These are phyloP conservation scores for Menidia menidia DNA, from an alignment of 2,797 vertebrate genomes.

Conservation along the genomic window DNA sequence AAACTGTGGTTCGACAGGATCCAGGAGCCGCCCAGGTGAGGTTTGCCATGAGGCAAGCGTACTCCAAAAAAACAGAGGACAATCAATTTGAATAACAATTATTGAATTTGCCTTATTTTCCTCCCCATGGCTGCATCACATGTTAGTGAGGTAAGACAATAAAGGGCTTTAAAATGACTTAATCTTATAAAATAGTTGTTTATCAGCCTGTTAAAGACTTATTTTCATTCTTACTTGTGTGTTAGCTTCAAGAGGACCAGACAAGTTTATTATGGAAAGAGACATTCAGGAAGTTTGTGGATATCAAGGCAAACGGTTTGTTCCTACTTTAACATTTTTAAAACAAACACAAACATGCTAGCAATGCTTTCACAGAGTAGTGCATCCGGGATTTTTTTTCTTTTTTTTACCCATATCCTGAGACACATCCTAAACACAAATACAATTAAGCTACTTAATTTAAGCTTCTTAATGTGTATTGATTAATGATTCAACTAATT, in stretches of 20 bases:
- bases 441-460: no score
- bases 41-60: not conserved
- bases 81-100: not conserved
- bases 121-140: not conserved
- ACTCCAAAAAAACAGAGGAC: rapidly evolving
- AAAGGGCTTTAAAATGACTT: not conserved
- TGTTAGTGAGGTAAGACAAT: slow-evolving; percentile 56
- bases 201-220: not conserved
- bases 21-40: slow-evolving; percentile 71
- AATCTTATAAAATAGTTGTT: not conserved
- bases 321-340: slow-evolving; percentile 21
- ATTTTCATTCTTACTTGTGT: slow-evolving; percentile 15
- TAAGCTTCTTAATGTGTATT: no score
- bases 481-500: no score
- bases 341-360: not conserved
- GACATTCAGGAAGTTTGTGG: slow-evolving; percentile 87
- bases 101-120: not conserved
- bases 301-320: slow-evolving; percentile 91
- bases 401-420: not conserved
- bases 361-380: no score
- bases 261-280: slow-evolving; percentile 87
- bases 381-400: not conserved
- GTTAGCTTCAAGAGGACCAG: slow-evolving; percentile 70
- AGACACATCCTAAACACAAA: no score
- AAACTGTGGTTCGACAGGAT: slow-evolving; percentile 90